A percentile compares a stretch with the other conserved stretches of the same genome.
phyloP scores from a whole-genome alignment of 2,113 vertebrate genomes.

The Recurvirostra avosetta region DNA sequence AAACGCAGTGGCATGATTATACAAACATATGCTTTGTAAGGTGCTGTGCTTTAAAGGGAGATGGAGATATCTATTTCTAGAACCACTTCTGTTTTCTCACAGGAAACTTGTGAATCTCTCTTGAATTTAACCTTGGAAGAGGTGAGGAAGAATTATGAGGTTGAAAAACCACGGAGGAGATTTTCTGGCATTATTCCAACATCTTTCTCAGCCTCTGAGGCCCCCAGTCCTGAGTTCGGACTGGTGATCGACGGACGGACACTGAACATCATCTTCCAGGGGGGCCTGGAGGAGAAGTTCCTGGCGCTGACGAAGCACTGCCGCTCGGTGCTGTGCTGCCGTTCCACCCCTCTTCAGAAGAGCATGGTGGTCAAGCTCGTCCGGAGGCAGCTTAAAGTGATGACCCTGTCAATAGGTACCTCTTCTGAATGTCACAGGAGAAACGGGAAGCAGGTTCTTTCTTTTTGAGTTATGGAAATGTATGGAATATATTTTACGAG shows the following conservation, averaged over 20 bases:
- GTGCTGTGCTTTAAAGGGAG: neutral
- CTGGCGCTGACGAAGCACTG: slow-evolving; percentile 78
- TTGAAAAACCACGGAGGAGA: neutral
- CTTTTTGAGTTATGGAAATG: neutral
- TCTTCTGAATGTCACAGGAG: neutral
- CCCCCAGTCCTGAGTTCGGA: slow-evolving; percentile 61
- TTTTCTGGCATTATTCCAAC: slow-evolving; percentile 25
- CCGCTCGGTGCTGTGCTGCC: slow-evolving; percentile 87
- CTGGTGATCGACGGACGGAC: slow-evolving; percentile 88
- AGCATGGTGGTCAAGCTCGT: slow-evolving; percentile 85
- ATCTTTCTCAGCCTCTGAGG: neutral
- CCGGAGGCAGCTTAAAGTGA: slow-evolving; percentile 78
- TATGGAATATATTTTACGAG: fast-evolving
- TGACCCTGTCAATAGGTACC: slow-evolving; percentile 89
- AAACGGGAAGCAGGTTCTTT: neutral
- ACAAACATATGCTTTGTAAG: neutral
- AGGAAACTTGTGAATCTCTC: slow-evolving; percentile 86
- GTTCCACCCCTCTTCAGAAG: slow-evolving; percentile 89
- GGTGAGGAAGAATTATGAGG: slow-evolving; percentile 68
- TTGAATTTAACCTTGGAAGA: slow-evolving; percentile 85
- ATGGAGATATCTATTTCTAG: neutral
- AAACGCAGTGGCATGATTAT: neutral
- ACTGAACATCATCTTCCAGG: slow-evolving; percentile 74
- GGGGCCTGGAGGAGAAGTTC: slow-evolving; percentile 82
- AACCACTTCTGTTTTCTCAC: neutral